phyloP scores from a whole-genome alignment of 2,797 vertebrate species.

The Trematocara caparti region DNA sequence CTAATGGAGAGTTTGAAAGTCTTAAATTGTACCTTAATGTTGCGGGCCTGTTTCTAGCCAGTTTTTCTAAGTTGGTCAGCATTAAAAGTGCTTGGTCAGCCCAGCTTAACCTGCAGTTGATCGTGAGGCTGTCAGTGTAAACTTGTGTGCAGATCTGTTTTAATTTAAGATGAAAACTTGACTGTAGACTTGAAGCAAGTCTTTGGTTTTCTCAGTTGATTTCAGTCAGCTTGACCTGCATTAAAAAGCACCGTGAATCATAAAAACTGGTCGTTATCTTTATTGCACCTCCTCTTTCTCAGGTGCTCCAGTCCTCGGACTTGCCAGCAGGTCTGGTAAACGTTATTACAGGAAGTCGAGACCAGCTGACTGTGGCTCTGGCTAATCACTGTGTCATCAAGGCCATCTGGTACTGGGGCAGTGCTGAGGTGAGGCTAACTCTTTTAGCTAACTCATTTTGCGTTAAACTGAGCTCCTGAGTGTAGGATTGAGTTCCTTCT shows the following conservation, averaged over 20 bases:
- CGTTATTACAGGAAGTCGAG: conserved; percentile 78
- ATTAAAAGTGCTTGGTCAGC: not conserved
- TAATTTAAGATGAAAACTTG: not conserved
- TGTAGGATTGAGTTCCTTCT: not conserved
- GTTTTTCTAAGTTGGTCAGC: not conserved
- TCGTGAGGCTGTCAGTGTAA: not conserved
- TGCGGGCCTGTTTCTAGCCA: not conserved
- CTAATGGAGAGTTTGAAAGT: not conserved
- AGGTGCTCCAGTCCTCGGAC: conserved; percentile 83
- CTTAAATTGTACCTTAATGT: not conserved
- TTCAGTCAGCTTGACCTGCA: not conserved
- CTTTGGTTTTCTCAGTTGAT: not conserved
- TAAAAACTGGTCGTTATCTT: not conserved
- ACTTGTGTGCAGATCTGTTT: not conserved
- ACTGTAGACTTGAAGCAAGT: not conserved
- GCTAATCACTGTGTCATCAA: conserved; percentile 88
- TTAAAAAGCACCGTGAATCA: not conserved
- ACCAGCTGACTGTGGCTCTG: conserved; percentile 82
- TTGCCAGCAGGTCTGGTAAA: conserved; percentile 85
- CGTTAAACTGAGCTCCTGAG: not conserved
- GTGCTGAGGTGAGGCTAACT: conserved; percentile 70
- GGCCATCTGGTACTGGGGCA: conserved; percentile 90
- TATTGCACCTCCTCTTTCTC: not conserved
- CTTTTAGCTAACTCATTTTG: not conserved
- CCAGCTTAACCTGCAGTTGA: not conserved